These are phyloP conservation scores for Oryctes rhinoceros DNA, from an alignment of 1,140 invertebrate species.

Conservation along the genomic window DNA sequence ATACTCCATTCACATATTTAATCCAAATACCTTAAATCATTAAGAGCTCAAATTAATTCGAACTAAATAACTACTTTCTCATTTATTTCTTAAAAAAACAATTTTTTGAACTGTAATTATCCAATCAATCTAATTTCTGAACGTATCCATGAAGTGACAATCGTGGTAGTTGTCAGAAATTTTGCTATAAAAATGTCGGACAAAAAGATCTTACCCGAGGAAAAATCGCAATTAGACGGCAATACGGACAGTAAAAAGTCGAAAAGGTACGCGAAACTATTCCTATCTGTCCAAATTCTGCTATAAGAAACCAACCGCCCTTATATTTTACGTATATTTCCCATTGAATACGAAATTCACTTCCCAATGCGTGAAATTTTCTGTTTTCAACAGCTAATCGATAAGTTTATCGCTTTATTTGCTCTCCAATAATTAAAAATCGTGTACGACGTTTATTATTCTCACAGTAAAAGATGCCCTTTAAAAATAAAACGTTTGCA, in stretches of 20 bases:
- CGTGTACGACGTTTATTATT: conserved; percentile 37
- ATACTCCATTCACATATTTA: no score
- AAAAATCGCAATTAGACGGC: conserved; percentile 43
- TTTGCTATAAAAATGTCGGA: conserved; percentile 43
- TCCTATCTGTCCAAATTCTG: background rate
- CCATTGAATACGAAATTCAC: conserved; percentile 8
- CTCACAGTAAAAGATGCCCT: background rate
- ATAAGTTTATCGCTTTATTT: conserved; percentile 31
- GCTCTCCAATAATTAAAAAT: background rate
- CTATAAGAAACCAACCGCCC: background rate
- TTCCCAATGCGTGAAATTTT: conserved; percentile 23
- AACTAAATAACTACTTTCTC: no score
- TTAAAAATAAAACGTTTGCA: conserved; percentile 47
- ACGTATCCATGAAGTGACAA: background rate
- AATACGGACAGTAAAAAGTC: conserved; percentile 44
- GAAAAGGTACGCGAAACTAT: conserved; percentile 41
- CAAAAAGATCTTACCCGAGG: conserved; percentile 45
- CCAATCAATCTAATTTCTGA: background rate
- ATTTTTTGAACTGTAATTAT: no score
- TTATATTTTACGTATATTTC: background rate
- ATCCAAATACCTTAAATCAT: no score
- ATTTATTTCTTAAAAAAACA: no score
- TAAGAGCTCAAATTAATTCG: no score
- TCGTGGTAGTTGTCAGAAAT: conserved; percentile 23
- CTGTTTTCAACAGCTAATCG: conserved; percentile 25